phyloP scores from a whole-genome alignment of 2,888 invertebrate species.

The Brachyopa scutellaris region DNA sequence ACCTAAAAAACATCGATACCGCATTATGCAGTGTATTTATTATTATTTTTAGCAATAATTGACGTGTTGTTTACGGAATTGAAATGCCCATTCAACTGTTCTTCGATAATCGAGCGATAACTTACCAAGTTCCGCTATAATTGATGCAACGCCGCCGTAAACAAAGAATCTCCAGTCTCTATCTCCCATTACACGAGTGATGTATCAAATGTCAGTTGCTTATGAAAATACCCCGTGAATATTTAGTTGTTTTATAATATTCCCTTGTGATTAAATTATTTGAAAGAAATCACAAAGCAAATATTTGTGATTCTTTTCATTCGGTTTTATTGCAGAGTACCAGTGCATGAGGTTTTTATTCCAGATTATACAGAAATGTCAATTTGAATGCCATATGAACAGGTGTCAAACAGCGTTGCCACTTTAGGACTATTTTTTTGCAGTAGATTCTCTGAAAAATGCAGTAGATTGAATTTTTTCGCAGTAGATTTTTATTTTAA shows the following conservation, averaged over 20 bases:
- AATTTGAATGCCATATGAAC: slow-evolving; percentile 48
- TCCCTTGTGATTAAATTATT: slow-evolving; percentile 34
- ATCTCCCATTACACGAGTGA: slow-evolving; percentile 79
- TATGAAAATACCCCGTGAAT: not conserved
- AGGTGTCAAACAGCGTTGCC: slow-evolving; percentile 58
- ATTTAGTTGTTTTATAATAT: not conserved
- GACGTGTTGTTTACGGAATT: too few species aligned
- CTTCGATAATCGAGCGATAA: slow-evolving; percentile 27
- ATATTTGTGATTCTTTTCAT: slow-evolving; percentile 66
- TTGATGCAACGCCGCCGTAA: slow-evolving; percentile 96
- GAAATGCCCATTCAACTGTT: too few species aligned
- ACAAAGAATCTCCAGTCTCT: slow-evolving; percentile 96
- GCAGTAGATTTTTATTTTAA: too few species aligned
- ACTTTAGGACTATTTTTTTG: too few species aligned
- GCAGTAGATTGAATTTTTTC: too few species aligned
- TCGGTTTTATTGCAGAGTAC: slow-evolving; percentile 32
- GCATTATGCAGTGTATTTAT: too few species aligned
- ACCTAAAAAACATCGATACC: slow-evolving; percentile 84
- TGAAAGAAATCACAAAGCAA: slow-evolving; percentile 62
- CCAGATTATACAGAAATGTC: slow-evolving; percentile 37
- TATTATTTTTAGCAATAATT: too few species aligned
- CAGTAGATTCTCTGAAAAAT: too few species aligned
- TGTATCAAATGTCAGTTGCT: slow-evolving; percentile 26
- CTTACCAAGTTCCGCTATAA: slow-evolving; percentile 96
- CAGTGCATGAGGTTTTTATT: slow-evolving; percentile 59